A percentile compares a stretch with the other conserved stretches of the same genome.
Conservation (phyloP, 1,140 invertebrate genomes). For the Akabosia matsudoensis region DNA sequence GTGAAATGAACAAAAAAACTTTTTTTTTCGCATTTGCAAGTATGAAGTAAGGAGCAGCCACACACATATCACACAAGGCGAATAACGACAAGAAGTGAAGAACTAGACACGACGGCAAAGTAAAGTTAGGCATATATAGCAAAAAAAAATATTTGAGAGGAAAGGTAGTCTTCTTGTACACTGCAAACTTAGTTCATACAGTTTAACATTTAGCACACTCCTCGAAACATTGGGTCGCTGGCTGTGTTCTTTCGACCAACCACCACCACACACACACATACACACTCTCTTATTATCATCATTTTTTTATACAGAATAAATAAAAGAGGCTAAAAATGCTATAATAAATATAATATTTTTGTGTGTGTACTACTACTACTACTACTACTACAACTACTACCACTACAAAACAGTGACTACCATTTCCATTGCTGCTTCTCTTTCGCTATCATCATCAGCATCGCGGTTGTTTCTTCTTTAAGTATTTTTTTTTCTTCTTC, state of each 20-base stretch:
- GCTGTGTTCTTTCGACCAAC: background rate
- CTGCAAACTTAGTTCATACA: constrained; percentile 11
- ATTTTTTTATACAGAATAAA: background rate
- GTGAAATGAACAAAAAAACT: constrained; percentile 16
- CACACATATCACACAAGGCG: no score
- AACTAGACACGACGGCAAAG: background rate
- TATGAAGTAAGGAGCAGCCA: no score
- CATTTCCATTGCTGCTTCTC: no score
- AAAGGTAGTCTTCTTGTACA: constrained; percentile 7
- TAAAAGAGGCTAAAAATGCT: background rate
- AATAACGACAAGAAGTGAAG: background rate
- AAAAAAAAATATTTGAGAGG: background rate
- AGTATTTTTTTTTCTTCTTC: no score
- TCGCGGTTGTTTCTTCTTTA: no score
- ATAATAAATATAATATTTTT: no score
- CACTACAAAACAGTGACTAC: no score
- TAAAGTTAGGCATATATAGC: background rate
- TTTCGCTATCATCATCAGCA: no score
- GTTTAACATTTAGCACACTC: constrained; percentile 19
- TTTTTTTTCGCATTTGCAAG: constrained; percentile 16
- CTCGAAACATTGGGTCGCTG: constrained; percentile 10
- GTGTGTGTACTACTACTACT: no score
- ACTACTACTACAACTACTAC: no score
- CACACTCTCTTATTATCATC: background rate
- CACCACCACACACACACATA: no score